Evolutionary conservation across 2,797 vertebrate species (phyloP).

Genomic region (Corythornis leucogaster): DNA sequence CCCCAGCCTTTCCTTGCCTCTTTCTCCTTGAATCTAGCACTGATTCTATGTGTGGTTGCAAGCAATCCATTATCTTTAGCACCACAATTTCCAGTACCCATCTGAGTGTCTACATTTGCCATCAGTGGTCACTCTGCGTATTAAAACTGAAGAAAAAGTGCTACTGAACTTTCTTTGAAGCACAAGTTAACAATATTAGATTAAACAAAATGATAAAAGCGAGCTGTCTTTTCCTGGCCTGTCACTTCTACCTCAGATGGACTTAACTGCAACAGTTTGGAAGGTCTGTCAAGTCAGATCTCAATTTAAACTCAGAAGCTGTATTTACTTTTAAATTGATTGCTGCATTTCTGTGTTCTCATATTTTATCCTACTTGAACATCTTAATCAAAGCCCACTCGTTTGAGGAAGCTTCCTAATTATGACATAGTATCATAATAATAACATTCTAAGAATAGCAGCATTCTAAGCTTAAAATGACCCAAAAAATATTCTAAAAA

Average conservation of each 20-base stretch:
- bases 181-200: background rate
- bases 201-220: background rate
- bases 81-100: background rate
- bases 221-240: background rate
- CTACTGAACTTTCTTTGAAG: background rate
- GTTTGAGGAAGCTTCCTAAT: background rate
- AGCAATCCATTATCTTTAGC: background rate
- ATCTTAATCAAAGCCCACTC: background rate
- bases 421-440: background rate
- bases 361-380: background rate
- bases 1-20: background rate
- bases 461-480: background rate
- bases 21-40: background rate
- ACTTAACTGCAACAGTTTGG: background rate
- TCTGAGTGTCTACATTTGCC: background rate
- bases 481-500: background rate
- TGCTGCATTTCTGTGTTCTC: background rate
- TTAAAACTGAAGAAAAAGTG: background rate
- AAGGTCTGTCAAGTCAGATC: background rate
- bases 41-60: background rate
- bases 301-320: background rate
- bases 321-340: background rate
- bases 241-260: background rate
- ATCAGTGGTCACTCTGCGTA: background rate
- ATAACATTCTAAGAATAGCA: background rate